These are phyloP conservation scores for Deilephila elpenor DNA, from an alignment of 2,888 invertebrate species.

Conservation along the genomic window DNA sequence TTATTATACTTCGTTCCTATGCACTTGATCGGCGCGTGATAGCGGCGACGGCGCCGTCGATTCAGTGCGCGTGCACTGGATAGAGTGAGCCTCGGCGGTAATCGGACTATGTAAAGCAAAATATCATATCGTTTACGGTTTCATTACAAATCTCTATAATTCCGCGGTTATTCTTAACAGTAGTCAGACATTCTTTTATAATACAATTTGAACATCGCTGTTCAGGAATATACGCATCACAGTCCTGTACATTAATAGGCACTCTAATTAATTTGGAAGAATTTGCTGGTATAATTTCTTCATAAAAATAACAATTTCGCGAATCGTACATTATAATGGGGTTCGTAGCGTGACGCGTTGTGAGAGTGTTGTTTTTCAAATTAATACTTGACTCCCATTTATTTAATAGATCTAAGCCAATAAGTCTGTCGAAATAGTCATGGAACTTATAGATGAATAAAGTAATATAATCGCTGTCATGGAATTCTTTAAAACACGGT, in stretches of 20 bases:
- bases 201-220: constrained; percentile 42
- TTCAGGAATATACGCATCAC: constrained; percentile 38
- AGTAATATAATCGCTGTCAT: constrained; percentile 38
- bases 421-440: too few relatives aligned
- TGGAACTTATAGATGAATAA: constrained; percentile 36
- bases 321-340: background rate
- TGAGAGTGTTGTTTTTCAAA: too few relatives aligned
- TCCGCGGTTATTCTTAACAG: constrained; percentile 40
- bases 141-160: constrained; percentile 41
- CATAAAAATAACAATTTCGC: constrained; percentile 33
- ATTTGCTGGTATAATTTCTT: constrained; percentile 43
- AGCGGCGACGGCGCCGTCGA: background rate
- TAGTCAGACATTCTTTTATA: constrained; percentile 42
- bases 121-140: constrained; percentile 39
- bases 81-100: constrained; percentile 38
- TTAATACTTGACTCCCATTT: too few relatives aligned
- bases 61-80: constrained; percentile 36
- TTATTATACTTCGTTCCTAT: too few relatives aligned
- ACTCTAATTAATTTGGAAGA: constrained; percentile 36
- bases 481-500: constrained; percentile 40
- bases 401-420: too few relatives aligned
- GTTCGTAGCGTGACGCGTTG: too few relatives aligned
- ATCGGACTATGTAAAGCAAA: constrained; percentile 41
- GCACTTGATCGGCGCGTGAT: constrained; percentile 37
- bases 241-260: constrained; percentile 39